These are phyloP conservation scores for Orussus abietinus DNA, from an alignment of 1,140 invertebrate genomes.

Conservation along the genomic window DNA sequence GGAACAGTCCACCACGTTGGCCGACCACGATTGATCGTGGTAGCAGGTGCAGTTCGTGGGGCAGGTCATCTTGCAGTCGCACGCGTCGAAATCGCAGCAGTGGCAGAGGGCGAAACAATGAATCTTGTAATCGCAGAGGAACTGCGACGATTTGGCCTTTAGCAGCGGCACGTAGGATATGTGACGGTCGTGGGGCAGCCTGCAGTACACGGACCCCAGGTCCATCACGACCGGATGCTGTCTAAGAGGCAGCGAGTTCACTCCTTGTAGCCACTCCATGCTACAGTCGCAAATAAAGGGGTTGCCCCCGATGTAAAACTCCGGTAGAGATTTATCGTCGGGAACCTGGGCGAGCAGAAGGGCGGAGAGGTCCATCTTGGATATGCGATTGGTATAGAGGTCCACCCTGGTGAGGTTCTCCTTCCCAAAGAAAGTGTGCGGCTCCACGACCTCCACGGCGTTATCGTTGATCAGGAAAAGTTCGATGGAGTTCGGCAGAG, in stretches of 20 bases:
- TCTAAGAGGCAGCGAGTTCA: conserved; percentile 66
- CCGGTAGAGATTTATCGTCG: conserved; percentile 62
- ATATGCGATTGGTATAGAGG: conserved; percentile 77
- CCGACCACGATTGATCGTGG: conserved; percentile 81
- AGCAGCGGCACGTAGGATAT: conserved; percentile 67
- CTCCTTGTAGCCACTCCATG: conserved; percentile 82
- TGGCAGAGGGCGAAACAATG: conserved; percentile 80
- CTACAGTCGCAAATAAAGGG: conserved; percentile 85
- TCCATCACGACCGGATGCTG: conserved; percentile 80
- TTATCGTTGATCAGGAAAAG: conserved; percentile 81
- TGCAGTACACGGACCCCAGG: conserved; percentile 75
- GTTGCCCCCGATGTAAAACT: conserved; percentile 83
- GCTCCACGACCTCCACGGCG: conserved; percentile 68
- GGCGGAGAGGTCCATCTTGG: conserved; percentile 73
- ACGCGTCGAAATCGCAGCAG: conserved; percentile 84
- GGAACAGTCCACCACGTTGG: conserved; percentile 87
- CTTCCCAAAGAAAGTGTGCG: conserved; percentile 76
- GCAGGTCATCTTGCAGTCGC: conserved; percentile 82
- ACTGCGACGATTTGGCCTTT: conserved; percentile 69
- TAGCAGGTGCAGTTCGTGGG: conserved; percentile 83
- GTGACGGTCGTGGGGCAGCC: conserved; percentile 71
- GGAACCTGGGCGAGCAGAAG: conserved; percentile 65
- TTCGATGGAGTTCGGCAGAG: conserved; percentile 75
- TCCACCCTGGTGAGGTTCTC: conserved; percentile 75
- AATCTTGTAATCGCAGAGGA: conserved; percentile 76